Base-by-base conservation (phyloP, 2,113 vertebrate genomes). In the Herpetotheres cachinnans region DNA sequence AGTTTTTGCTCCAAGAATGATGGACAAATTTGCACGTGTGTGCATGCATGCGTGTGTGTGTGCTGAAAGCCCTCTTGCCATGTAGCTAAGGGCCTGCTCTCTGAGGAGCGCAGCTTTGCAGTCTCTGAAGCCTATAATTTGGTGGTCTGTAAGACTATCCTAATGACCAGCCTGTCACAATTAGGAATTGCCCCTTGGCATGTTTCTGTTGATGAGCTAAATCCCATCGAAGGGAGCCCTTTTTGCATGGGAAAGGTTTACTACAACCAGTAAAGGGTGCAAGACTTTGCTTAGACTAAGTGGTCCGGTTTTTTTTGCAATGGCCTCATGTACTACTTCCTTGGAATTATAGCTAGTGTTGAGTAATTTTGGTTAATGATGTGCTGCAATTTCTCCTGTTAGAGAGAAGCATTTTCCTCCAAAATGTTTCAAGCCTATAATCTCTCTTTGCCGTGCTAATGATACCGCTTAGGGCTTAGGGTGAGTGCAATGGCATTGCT, bases 21-120 rank as follows among this genome's bases (percentile, higher is more conserved):
- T 20, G 21, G 40, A 59, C 9, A n/a, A 19, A 21, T 50, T 40
- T 50, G 9, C 58, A 19, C 0, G 0, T 16, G 6, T 36, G 24
- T 44, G 14, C 27, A 11, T 59, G 58, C 10, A 24, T 4, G 10
- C 3, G 0, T 40, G 25, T 34, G 8, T 32, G 27, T 55, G 49
- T 69, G 7, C 32, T 49, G 15, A 12, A 61, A 50, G n/a, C 50
- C 24, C 42, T 61, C 49, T 34, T 10, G 7, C 27, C 0, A 0
- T 4, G 10, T 18, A 52, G 18, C 13, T 52, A 61, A 81, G 26
- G 16, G 46, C 16, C 61, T 63, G 61, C 16, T 73, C 19, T 38
- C 54, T 0, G 7, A 82, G 29, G 18, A 29, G 29, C 10, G 58
- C 25, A 79, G 32, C 10, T 66, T 67, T 73, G 10, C 44, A 58